Evolutionary conservation across 2,888 invertebrate genomes (phyloP).

Genomic region (Periphyllus acericola): DNA sequence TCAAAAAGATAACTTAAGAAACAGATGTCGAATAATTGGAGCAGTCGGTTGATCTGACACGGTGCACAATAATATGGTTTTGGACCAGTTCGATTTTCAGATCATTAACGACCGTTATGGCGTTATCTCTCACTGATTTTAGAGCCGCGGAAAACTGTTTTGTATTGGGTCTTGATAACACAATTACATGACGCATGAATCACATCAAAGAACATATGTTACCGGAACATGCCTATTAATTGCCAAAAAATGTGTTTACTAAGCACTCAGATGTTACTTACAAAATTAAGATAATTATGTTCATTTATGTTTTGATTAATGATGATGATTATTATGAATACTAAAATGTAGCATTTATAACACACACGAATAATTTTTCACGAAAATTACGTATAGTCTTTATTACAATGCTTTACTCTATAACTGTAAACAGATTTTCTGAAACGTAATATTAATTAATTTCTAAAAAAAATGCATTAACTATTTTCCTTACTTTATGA

Average conservation of each 20-base stretch:
- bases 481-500: neutral
- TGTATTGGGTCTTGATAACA: neutral
- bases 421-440: neutral
- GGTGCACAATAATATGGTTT: no score
- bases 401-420: neutral
- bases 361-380: neutral
- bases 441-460: neutral
- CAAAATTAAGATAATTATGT: constrained; percentile 16
- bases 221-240: neutral
- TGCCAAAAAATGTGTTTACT: neutral
- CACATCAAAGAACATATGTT: neutral
- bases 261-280: neutral
- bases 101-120: neutral
- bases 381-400: neutral
- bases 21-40: neutral
- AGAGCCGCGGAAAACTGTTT: neutral
- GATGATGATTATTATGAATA: constrained; percentile 18
- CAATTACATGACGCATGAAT: neutral
- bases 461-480: neutral
- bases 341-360: constrained; percentile 12
- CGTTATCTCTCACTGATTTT: neutral
- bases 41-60: neutral
- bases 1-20: no score
- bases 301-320: constrained; percentile 11
- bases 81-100: neutral